Evolutionary conservation across 2,113 vertebrate species (phyloP), one percentile per base, ranked within the genome.

Genomic region (Callithrix jacchus): DNA sequence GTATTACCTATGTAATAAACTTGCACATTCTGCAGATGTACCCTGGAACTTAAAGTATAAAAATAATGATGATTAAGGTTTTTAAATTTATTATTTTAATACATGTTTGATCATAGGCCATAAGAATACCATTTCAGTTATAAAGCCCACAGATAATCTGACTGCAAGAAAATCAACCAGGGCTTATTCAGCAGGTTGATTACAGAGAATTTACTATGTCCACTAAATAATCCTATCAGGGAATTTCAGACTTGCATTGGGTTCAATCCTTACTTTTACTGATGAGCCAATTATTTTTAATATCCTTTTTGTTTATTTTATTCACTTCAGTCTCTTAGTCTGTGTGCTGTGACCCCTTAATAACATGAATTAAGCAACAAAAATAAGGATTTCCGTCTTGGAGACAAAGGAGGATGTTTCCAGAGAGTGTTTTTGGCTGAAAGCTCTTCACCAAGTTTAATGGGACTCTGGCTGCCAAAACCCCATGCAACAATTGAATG

Each of bases 301-400:
- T 74, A 85, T 91, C 58, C 35, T 45, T 79, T 97, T 82, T 97
- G 73, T 85, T 88, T 81, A 71, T 89, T 96, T 91, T 93, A 91
- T 96, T 96, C 92, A 95, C 88, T 94, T 91, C 30, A 70, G 35
- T 71, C 16, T 91, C 85, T 94, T 96, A 18, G 80, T 97, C 32
- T 95, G 82, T 86, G 32, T 89, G 91, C 66, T 77, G 2, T 97
- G 97, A 96, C 52, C 95, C 96, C 17, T 81, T 82, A 73, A 35
- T 90, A 97, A 96, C 42, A 40, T 35, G 90, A 97, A 56, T 77
- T 87, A 93, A 97, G 37, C 35, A 93, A 82, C 49, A 92, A 93
- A 97, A 97, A 82, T 56, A 86, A 23, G 49, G 32, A 70, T 88
- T 95, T 97, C 97, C 64, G 1, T 91, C 64, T 52, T 74, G 66